Evolutionary conservation across 1,140 invertebrate genomes (phyloP), one percentile per base, ranked within the genome.

Genomic region (Belonocnema kinseyi): DNA sequence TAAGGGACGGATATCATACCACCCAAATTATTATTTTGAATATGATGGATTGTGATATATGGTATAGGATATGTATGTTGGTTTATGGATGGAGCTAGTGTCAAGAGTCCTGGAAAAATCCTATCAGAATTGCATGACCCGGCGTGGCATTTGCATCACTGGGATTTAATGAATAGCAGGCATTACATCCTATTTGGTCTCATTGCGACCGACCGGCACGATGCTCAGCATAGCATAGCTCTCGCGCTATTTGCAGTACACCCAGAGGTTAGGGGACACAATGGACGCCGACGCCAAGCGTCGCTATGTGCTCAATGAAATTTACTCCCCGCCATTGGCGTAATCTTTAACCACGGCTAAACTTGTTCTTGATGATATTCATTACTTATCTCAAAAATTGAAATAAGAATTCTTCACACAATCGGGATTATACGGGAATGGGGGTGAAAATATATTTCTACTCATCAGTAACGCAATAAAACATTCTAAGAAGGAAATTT

Each of bases 131-230:
- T 83, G 80, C 83, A 80, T 85, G 86, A 88, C 85, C 87, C 82
- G 83, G 76, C 81, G 82, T 86, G 85, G 86, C 85, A 88, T 88
- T 88, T 83, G 85, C 86, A 87, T 87, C 82, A 84, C 82, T 85
- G 80, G 83, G 83, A 88, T 88, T 85, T 87, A 86, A 89, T 88
- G 86, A 89, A 89, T 89, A 87, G 86, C 85, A 80, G 76, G 83
- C 85, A 87, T 87, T 86, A 83, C 83, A 83, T 87, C 78, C 88
- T 86, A 87, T 89, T 89, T 87, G 86, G 87, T 89, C 85, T 89
- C 85, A 77, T 87, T 88, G 84, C 82, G 83, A 85, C 75, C 81
- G 79, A 75, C 80, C 78, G 78, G 81, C 78, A 81, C 83, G 79
- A 82, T 84, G 78, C 83, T 80, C 78, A 56, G 81, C 81, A 82